These are phyloP conservation scores for Enteromius anoplus DNA, from an alignment of 2,797 vertebrate genomes.

Conservation along the genomic window DNA sequence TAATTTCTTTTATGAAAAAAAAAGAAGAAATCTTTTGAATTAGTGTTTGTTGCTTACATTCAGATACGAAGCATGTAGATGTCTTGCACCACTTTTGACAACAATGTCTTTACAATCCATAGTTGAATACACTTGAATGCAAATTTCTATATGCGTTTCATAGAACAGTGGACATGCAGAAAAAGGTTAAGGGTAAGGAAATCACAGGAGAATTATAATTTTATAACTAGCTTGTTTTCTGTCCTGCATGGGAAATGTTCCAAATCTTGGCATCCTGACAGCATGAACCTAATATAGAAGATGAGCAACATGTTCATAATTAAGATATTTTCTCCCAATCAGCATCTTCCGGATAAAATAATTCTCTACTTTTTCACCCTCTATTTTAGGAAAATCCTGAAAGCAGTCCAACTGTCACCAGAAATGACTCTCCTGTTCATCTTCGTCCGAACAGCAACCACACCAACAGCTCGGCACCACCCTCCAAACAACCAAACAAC, in stretches of 20 bases:
- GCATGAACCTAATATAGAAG: background rate
- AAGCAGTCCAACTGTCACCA: constrained; percentile 9
- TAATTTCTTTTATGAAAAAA: background rate
- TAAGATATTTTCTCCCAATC: background rate
- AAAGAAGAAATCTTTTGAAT: no score
- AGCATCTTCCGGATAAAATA: background rate
- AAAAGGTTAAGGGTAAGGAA: background rate
- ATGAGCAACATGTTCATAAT: background rate
- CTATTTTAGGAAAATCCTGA: constrained; percentile 27
- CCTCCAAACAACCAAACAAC: constrained; percentile 53
- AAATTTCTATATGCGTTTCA: background rate
- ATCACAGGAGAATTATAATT: background rate
- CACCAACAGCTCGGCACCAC: constrained; percentile 56
- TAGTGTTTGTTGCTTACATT: background rate
- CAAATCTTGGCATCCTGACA: background rate
- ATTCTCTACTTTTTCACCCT: background rate
- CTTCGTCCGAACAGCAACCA: constrained; percentile 42
- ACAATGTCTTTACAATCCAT: no score
- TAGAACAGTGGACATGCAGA: background rate
- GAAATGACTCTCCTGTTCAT: constrained; percentile 47
- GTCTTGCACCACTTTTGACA: background rate
- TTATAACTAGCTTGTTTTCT: background rate
- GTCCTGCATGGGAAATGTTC: background rate
- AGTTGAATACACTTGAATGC: background rate
- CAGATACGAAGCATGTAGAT: no score